These are phyloP conservation scores for Ricordea florida DNA, from an alignment of 92 coral and sea anemone genomes.

Conservation along the genomic window DNA sequence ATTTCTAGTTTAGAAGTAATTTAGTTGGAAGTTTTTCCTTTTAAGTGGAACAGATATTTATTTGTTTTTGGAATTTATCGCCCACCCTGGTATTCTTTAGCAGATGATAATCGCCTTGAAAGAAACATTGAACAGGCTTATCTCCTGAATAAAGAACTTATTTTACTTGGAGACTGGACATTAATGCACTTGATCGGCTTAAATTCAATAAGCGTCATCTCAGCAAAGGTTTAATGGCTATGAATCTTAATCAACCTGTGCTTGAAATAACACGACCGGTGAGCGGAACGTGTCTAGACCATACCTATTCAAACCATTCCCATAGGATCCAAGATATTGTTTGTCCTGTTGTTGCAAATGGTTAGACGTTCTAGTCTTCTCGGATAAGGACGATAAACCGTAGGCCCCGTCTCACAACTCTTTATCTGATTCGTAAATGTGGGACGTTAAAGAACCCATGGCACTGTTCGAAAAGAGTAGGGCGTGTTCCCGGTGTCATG, in stretches of 20 bases:
- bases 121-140: constrained; percentile 34
- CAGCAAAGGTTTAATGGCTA: constrained; percentile 39
- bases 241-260: constrained; percentile 70
- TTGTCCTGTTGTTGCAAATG: constrained; percentile 38
- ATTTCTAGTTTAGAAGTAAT: too few relatives aligned
- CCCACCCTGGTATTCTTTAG: constrained; percentile 20
- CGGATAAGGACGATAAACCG: too few relatives aligned
- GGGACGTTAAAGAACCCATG: too few relatives aligned
- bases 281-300: constrained; percentile 74
- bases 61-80: constrained; percentile 37
- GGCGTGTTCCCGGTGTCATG: too few relatives aligned
- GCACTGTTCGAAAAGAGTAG: too few relatives aligned
- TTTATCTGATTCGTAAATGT: too few relatives aligned
- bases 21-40: too few relatives aligned
- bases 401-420: too few relatives aligned
- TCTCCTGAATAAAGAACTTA: constrained; percentile 54
- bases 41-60: too few relatives aligned
- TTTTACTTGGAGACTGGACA: constrained; percentile 62
- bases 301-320: constrained; percentile 47
- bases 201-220: constrained; percentile 48
- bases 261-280: constrained; percentile 49
- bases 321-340: constrained; percentile 27
- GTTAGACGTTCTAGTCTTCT: too few relatives aligned
- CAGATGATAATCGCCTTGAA: constrained; percentile 7
- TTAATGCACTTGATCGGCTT: constrained; percentile 29